Percentiles rank a stretch among this genome's conserved stretches.
These are phyloP conservation scores for Panopea generosa DNA, from an alignment of 2,888 invertebrate genomes.

Conservation along the genomic window DNA sequence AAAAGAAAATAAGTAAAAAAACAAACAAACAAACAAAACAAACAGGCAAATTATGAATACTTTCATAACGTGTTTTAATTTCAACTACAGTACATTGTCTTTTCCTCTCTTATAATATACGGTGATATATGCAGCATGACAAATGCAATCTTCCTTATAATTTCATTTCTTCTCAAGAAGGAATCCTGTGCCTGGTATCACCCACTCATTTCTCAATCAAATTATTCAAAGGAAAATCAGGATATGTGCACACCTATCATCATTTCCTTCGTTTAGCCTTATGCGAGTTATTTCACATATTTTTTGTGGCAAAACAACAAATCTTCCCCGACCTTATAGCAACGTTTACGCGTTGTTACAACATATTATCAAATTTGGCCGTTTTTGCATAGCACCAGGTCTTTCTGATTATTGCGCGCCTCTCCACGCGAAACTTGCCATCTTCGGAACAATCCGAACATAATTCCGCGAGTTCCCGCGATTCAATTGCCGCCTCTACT, in stretches of 20 bases:
- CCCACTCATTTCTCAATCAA: no score
- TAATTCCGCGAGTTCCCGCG: constrained; percentile 55
- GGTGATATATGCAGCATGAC: no score
- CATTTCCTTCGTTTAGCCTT: constrained; percentile 24
- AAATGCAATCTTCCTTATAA: no score
- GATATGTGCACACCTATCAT: constrained; percentile 3
- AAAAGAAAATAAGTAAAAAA: no score
- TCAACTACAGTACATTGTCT: no score
- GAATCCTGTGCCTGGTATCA: no score
- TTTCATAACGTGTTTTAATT: no score
- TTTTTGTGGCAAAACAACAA: constrained; percentile 57
- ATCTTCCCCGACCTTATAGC: constrained; percentile 49
- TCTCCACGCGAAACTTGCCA: constrained; percentile 50
- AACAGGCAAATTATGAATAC: no score
- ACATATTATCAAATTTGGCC: constrained; percentile 58
- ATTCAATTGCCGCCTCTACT: constrained; percentile 67
- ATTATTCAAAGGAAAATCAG: background rate
- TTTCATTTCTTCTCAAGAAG: no score
- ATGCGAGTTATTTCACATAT: constrained; percentile 8
- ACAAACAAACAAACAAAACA: no score
- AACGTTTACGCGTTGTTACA: constrained; percentile 47
- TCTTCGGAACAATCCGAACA: constrained; percentile 56
- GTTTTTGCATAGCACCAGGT: constrained; percentile 54
- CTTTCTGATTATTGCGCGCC: constrained; percentile 56
- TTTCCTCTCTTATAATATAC: no score